Evolutionary conservation across 2,888 invertebrate species (phyloP).

Genomic region (Gasteruption jaculator): DNA sequence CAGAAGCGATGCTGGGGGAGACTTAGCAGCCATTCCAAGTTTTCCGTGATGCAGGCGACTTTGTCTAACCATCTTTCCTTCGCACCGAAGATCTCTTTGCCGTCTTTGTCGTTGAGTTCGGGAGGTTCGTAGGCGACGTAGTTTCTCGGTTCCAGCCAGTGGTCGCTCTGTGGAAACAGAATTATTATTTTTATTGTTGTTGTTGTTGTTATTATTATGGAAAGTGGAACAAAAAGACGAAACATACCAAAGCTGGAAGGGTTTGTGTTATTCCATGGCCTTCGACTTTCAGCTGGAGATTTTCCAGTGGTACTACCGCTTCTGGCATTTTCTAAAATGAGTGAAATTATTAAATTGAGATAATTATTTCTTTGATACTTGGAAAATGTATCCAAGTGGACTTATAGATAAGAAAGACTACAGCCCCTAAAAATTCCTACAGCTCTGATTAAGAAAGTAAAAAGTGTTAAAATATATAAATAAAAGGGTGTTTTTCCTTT

Average conservation of each 20-base stretch:
- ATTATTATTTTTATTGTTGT: background rate
- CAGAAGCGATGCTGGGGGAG: slow-evolving; percentile 66
- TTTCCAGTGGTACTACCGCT: slow-evolving; percentile 49
- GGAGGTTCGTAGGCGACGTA: slow-evolving; percentile 60
- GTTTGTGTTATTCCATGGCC: slow-evolving; percentile 56
- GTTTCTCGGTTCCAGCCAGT: slow-evolving; percentile 58
- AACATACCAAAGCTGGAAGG: slow-evolving; percentile 63
- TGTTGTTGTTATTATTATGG: slow-evolving; percentile 7
- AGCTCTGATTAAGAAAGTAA: too few relatives aligned
- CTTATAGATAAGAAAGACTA: too few relatives aligned
- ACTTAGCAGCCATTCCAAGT: slow-evolving; percentile 66
- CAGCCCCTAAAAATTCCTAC: too few relatives aligned
- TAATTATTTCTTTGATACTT: too few relatives aligned
- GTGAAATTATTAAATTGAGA: too few relatives aligned
- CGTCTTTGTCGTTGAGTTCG: slow-evolving; percentile 50
- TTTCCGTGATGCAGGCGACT: slow-evolving; percentile 60
- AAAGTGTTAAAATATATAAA: too few relatives aligned
- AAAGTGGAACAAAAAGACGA: slow-evolving; percentile 19
- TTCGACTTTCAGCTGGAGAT: slow-evolving; percentile 49
- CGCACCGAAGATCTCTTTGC: slow-evolving; percentile 55
- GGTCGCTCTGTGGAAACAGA: slow-evolving; percentile 52
- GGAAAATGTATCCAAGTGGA: too few relatives aligned
- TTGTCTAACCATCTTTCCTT: slow-evolving; percentile 66
- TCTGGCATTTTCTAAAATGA: too few relatives aligned
- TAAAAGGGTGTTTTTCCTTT: too few relatives aligned